phyloP scores from a whole-genome alignment of 2,888 invertebrate species.

The Rhagophthalmus giganteus region DNA sequence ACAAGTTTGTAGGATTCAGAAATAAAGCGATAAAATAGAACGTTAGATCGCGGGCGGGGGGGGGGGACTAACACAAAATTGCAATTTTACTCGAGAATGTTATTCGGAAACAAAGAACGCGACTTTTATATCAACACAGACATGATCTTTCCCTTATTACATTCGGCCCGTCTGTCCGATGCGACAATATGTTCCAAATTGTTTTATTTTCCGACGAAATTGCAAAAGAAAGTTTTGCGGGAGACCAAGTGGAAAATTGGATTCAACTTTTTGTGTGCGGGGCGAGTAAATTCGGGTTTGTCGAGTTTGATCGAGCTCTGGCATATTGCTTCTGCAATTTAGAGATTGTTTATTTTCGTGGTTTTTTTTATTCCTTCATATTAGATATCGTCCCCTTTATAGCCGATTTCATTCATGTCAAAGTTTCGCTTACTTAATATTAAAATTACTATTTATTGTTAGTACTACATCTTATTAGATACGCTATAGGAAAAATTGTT shows the following conservation, averaged over 20 bases:
- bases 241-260: slow-evolving; percentile 52
- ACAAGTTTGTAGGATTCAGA: slow-evolving; percentile 31
- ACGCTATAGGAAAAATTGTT: slow-evolving; percentile 26
- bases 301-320: slow-evolving; percentile 30
- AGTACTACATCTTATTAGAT: too few relatives aligned
- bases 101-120: slow-evolving; percentile 27
- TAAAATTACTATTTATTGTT: slow-evolving; percentile 23
- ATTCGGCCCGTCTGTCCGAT: slow-evolving; percentile 37
- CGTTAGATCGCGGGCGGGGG: slow-evolving; percentile 10
- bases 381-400: slow-evolving; percentile 26
- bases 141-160: slow-evolving; percentile 37
- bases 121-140: slow-evolving; percentile 33
- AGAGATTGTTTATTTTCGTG: slow-evolving; percentile 31
- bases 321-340: slow-evolving; percentile 30
- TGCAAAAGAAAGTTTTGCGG: slow-evolving; percentile 50
- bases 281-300: slow-evolving; percentile 32
- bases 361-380: slow-evolving; percentile 28
- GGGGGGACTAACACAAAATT: slow-evolving; percentile 25
- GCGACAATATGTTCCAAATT: slow-evolving; percentile 50
- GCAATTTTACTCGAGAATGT: slow-evolving; percentile 32
- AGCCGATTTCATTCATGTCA: slow-evolving; percentile 23
- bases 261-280: slow-evolving; percentile 47
- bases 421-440: slow-evolving; percentile 24
- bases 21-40: slow-evolving; percentile 23
- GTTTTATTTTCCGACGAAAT: slow-evolving; percentile 49